Percentiles rank a stretch among this genome's conserved stretches.
These are phyloP conservation scores for Chloroclystis v-ata DNA, from an alignment of 2,888 invertebrate species.

Conservation along the genomic window DNA sequence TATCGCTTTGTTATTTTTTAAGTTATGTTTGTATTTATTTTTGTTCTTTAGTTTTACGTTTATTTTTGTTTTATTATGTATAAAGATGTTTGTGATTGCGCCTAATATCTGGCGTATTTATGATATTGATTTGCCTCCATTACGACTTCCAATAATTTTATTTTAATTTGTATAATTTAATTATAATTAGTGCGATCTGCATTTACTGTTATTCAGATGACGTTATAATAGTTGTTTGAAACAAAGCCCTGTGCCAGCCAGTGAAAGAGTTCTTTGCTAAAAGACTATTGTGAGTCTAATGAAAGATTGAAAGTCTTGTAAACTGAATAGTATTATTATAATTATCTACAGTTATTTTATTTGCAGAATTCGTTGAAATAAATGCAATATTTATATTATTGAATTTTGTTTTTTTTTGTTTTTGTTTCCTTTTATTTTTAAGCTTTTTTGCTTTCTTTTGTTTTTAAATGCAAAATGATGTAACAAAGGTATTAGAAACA, in stretches of 20 bases:
- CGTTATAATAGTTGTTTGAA: conserved; percentile 64
- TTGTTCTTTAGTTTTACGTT: conserved; percentile 67
- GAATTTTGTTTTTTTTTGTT: conserved; percentile 73
- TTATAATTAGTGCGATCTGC: conserved; percentile 72
- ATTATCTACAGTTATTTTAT: conserved; percentile 77
- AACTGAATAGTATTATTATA: conserved; percentile 77
- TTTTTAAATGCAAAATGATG: conserved; percentile 36
- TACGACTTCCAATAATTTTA: conserved; percentile 73
- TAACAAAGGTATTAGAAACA: conserved; percentile 40
- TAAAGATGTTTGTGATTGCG: conserved; percentile 46
- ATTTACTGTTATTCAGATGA: conserved; percentile 74
- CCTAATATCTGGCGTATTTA: conserved; percentile 45
- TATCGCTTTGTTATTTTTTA: conserved; percentile 59
- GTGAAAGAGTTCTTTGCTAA: conserved; percentile 61
- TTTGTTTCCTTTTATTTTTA: conserved; percentile 57
- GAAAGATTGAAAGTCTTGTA: conserved; percentile 68
- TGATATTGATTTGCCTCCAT: conserved; percentile 67
- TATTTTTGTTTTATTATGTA: conserved; percentile 59
- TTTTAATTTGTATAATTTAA: conserved; percentile 74
- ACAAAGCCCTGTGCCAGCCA: conserved; percentile 70
- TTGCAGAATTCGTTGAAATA: conserved; percentile 78
- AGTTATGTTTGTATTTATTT: conserved; percentile 78
- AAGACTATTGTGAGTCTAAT: conserved; percentile 44
- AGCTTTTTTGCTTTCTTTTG: conserved; percentile 41
- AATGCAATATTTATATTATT: conserved; percentile 80